These are phyloP conservation scores for Pararge aegeria DNA, from an alignment of 1,140 invertebrate species.

Conservation along the genomic window DNA sequence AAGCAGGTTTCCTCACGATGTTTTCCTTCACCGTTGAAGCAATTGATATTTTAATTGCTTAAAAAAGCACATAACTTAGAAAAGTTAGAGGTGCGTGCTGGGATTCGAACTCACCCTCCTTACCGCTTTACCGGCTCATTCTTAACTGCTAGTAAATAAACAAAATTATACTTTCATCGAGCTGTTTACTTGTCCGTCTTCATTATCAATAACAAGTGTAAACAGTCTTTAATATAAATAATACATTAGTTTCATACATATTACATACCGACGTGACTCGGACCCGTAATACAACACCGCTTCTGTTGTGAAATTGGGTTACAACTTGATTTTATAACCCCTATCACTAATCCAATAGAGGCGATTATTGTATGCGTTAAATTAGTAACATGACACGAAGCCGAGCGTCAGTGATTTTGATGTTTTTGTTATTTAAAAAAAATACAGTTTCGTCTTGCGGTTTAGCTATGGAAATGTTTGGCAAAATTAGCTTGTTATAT, in stretches of 20 bases:
- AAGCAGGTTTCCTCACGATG: too few species aligned
- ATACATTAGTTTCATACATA: conserved; percentile 35
- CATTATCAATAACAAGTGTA: conserved; percentile 32
- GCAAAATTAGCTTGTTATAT: neutral
- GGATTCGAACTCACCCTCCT: too few species aligned
- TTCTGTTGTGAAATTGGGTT: conserved; percentile 50
- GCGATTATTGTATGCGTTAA: conserved; percentile 34
- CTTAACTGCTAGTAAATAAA: neutral
- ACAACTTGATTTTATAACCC: conserved; percentile 24
- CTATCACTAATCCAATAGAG: conserved; percentile 21
- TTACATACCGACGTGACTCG: conserved; percentile 45
- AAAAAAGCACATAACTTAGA: too few species aligned
- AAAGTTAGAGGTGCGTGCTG: too few species aligned
- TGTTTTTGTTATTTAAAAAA: conserved; percentile 36
- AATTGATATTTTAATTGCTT: too few species aligned
- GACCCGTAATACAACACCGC: conserved; percentile 44
- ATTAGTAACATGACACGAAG: conserved; percentile 54
- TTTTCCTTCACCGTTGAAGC: too few species aligned
- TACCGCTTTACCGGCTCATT: too few species aligned
- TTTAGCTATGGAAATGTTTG: conserved; percentile 6
- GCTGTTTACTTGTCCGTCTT: conserved; percentile 26
- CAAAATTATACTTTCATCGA: conserved; percentile 21
- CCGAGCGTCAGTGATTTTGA: conserved; percentile 54
- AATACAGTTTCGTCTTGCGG: conserved; percentile 7
- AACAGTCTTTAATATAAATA: conserved; percentile 41